phyloP scores from a whole-genome alignment of 2,888 invertebrate genomes.

The Hoplodrina ambigua region DNA sequence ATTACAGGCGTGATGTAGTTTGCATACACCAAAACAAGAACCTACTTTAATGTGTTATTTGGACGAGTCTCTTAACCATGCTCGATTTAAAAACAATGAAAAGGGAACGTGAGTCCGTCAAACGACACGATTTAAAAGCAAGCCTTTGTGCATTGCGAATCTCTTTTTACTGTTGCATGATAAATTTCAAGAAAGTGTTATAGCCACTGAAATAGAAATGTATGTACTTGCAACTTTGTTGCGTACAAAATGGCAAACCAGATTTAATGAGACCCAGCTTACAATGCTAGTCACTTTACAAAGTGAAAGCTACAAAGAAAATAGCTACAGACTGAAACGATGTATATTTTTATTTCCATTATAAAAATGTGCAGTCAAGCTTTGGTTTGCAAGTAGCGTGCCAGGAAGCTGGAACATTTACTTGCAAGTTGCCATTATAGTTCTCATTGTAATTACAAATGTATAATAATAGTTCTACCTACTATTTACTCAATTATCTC shows the following conservation, averaged over 20 bases:
- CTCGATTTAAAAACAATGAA: neutral
- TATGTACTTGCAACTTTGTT: constrained; percentile 31
- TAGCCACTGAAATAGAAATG: constrained; percentile 35
- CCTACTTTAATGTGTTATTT: too few relatives aligned
- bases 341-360: constrained; percentile 9
- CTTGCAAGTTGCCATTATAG: neutral
- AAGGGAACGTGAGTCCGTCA: neutral
- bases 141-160: neutral
- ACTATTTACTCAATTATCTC: too few relatives aligned
- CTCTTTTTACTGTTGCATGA: constrained; percentile 2
- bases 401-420: neutral
- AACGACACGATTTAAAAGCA: neutral
- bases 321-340: constrained; percentile 12
- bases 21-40: too few relatives aligned
- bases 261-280: constrained; percentile 53
- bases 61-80: too few relatives aligned
- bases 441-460: neutral
- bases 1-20: too few relatives aligned
- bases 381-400: neutral
- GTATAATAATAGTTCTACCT: neutral
- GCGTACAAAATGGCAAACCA: constrained; percentile 47
- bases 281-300: constrained; percentile 29
- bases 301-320: constrained; percentile 33
- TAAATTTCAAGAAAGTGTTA: constrained; percentile 32
- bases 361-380: constrained; percentile 13